phyloP scores from a whole-genome alignment of 2,113 vertebrate genomes.

The Panurus biarmicus region DNA sequence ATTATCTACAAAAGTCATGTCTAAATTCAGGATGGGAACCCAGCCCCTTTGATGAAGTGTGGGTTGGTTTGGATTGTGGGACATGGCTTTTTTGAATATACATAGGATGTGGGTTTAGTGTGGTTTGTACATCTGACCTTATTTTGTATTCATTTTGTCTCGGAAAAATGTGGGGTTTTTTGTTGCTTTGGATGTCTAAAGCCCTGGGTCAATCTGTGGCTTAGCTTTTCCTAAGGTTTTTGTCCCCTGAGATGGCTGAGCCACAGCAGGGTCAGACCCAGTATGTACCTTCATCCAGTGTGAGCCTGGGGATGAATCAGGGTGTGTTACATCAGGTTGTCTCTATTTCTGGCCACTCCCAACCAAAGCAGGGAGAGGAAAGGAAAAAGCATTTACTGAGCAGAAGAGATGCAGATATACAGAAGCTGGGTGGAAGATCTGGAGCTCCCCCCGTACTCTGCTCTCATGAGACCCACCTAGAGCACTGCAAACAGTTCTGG shows the following conservation, averaged over 20 bases:
- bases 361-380: neutral
- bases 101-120: neutral
- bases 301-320: neutral
- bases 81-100: neutral
- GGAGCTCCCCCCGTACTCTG: neutral
- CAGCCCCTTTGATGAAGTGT: neutral
- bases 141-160: neutral
- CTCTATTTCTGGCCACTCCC: neutral
- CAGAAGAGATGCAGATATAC: neutral
- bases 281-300: neutral
- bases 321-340: neutral
- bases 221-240: neutral
- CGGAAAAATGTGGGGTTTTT: neutral
- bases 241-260: neutral
- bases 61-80: neutral
- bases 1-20: neutral
- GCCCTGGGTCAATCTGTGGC: neutral
- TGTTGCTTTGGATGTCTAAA: neutral
- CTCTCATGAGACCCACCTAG: neutral
- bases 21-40: neutral
- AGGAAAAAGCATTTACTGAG: neutral
- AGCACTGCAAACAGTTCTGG: neutral
- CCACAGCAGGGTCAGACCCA: neutral
- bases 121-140: neutral
- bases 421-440: neutral